A percentile compares a stretch with the other conserved stretches of the same genome.
These are phyloP conservation scores for Epinephelus malabaricus DNA, from an alignment of 2,797 vertebrate species.

Conservation along the genomic window DNA sequence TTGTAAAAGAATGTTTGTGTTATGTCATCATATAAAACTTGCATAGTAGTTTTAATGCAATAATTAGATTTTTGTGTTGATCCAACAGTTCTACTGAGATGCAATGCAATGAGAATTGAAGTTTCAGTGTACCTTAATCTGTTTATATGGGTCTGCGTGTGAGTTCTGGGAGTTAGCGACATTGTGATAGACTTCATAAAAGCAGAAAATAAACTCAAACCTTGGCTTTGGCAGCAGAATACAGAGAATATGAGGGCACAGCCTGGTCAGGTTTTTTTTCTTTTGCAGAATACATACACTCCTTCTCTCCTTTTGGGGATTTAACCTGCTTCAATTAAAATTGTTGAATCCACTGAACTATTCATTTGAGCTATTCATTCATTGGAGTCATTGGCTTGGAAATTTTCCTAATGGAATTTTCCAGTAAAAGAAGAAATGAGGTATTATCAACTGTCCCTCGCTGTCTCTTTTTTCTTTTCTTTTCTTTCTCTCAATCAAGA, in stretches of 20 bases:
- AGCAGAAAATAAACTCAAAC: not conserved
- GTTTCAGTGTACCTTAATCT: not conserved
- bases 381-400: slow-evolving; percentile 63
- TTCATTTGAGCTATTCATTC: slow-evolving; percentile 69
- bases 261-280: not conserved
- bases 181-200: not conserved
- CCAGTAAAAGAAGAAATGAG: slow-evolving; percentile 67
- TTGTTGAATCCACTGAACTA: slow-evolving; percentile 54
- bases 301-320: slow-evolving; percentile 33
- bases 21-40: not conserved
- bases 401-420: slow-evolving; percentile 78
- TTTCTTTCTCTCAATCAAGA: slow-evolving; percentile 26
- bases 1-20: not conserved
- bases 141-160: not conserved
- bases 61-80: not conserved
- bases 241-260: not conserved
- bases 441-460: slow-evolving; percentile 65
- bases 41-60: not conserved
- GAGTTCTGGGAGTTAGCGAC: not conserved
- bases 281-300: not conserved
- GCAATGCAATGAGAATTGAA: not conserved
- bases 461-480: slow-evolving; percentile 29
- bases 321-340: slow-evolving; percentile 71
- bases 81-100: not conserved
- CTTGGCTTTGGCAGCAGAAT: not conserved